A percentile compares a stretch with the other conserved stretches of the same genome.
Conservation (phyloP, 1,140 invertebrate species). For the Pentalonia nigronervosa region DNA sequence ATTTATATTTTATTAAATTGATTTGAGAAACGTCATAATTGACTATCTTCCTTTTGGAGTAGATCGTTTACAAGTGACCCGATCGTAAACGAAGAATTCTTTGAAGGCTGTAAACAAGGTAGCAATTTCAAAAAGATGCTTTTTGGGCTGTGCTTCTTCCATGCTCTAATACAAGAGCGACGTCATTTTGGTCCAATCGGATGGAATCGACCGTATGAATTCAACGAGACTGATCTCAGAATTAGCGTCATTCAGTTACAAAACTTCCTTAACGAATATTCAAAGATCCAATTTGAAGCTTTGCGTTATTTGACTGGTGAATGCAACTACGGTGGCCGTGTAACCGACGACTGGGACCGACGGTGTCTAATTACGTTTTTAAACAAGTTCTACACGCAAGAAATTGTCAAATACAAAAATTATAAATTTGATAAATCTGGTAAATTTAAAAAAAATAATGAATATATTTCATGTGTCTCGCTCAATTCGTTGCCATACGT, state of each 20-base stretch:
- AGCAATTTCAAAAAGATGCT: slow-evolving; percentile 85
- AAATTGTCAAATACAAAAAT: slow-evolving; percentile 62
- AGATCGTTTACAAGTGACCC: slow-evolving; percentile 86
- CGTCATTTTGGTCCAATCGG: slow-evolving; percentile 88
- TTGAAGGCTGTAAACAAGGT: slow-evolving; percentile 80
- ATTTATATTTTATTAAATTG: neutral
- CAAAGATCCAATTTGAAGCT: slow-evolving; percentile 88
- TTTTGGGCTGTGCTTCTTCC: slow-evolving; percentile 91
- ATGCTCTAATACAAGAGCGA: slow-evolving; percentile 88
- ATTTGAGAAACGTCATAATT: neutral
- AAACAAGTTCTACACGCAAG: slow-evolving; percentile 77
- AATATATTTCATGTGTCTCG: neutral
- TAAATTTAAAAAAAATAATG: neutral
- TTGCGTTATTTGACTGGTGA: slow-evolving; percentile 90
- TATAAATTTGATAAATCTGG: slow-evolving; percentile 56
- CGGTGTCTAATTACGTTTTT: slow-evolving; percentile 85
- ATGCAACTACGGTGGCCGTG: slow-evolving; percentile 95
- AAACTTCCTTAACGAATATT: slow-evolving; percentile 58
- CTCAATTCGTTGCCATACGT: slow-evolving; percentile 4
- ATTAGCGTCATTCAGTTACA: slow-evolving; percentile 72
- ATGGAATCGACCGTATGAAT: slow-evolving; percentile 95
- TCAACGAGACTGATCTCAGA: slow-evolving; percentile 90
- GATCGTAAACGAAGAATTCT: slow-evolving; percentile 86
- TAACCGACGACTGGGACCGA: slow-evolving; percentile 94
- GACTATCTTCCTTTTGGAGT: neutral